Evolutionary conservation across 2,113 vertebrate species (phyloP), one percentile per base, ranked within the genome.

Genomic region (Podarcis muralis): DNA sequence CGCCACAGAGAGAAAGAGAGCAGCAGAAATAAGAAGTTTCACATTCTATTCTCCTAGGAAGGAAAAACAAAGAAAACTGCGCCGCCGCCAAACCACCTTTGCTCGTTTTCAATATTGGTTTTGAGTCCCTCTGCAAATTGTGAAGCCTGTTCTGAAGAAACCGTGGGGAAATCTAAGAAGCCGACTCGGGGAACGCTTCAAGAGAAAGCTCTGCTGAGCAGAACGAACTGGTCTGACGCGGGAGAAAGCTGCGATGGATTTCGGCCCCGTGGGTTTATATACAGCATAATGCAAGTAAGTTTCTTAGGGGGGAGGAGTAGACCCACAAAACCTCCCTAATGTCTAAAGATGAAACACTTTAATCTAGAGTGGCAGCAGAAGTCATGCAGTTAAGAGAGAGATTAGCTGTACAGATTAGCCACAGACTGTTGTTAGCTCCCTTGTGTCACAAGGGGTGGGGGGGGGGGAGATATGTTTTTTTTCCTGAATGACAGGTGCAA

Each of bases 1-100:
- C 23, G 25, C 48, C 69, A 22, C 27, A 9, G 43, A 35, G 22
- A 92, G 91, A 85, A 16, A 40, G 65, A 90, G 88, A 95, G 93
- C 90, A 92, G 94, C 88, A 93, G 74, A 85, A 93, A 93, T 48
- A 93, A 69, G 32, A 22, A 57, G 69, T 37, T 95, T 95, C 95
- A 95, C 93, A 95, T 95, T 94, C 85, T 93, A 53, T 91, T 89
- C 88, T 88, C 92, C 88, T 91, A 94, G 66, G 93, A 85, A 88
- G 87, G 92, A 92, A 93, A 89, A 37, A 83, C 0, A 40, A 65
- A 30, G 40, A 62, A 66, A 82, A 43, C 20, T 4, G 27, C n/a
- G 23, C 68, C 27, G 9, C 32, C 72, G 32, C 15, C 72, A 74
- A 32, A 18, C 72, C 32, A 30, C 25, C 18, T 11, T 16, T 20